Percentiles rank a stretch among this genome's conserved stretches.
These are phyloP conservation scores for Dione vanillae DNA, from an alignment of 2,888 invertebrate genomes.

Conservation along the genomic window DNA sequence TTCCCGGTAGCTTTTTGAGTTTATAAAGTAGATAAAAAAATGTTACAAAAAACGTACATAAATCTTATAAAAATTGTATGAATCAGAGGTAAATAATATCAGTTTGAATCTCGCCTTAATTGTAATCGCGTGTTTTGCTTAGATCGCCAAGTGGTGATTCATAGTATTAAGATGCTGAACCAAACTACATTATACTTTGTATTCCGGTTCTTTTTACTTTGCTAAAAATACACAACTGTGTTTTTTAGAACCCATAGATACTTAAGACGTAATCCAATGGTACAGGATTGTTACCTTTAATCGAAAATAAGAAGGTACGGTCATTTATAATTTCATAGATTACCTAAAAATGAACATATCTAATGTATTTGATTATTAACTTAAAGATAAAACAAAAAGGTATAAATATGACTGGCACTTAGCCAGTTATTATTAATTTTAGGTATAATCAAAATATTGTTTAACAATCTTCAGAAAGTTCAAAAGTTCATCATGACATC, in stretches of 20 bases:
- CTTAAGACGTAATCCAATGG: no score
- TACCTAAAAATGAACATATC: no score
- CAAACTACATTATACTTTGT: conserved; percentile 8
- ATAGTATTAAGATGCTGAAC: conserved; percentile 18
- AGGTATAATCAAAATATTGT: background rate
- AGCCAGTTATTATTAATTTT: background rate
- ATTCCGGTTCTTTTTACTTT: background rate
- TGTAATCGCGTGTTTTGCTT: conserved; percentile 2
- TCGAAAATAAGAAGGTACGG: no score
- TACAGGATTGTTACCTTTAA: no score
- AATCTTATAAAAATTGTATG: no score
- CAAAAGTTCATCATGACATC: conserved; percentile 13
- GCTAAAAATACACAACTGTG: conserved; percentile 1
- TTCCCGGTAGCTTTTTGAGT: no score
- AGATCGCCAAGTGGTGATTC: conserved; percentile 37
- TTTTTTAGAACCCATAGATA: no score
- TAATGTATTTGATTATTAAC: no score
- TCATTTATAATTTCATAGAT: no score
- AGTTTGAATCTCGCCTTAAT: conserved; percentile 13
- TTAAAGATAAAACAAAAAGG: background rate
- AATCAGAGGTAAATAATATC: no score
- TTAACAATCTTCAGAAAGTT: conserved; percentile 9
- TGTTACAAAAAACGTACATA: no score
- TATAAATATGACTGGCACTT: background rate
- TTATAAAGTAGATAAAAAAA: no score